Evolutionary conservation across 2,113 vertebrate genomes (phyloP).

Genomic region (Cariama cristata): DNA sequence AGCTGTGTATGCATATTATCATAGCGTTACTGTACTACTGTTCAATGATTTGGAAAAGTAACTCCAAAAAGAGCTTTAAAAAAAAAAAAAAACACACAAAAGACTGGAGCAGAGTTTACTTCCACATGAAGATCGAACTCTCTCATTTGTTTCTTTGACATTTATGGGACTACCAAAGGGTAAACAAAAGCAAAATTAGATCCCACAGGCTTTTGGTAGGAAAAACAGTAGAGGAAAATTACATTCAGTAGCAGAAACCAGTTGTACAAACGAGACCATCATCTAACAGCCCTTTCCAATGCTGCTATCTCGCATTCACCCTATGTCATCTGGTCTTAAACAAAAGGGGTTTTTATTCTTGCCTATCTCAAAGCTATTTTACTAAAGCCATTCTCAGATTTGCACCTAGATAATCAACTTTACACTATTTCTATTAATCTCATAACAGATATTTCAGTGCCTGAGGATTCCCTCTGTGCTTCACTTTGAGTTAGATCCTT

Average conservation of each 20-base stretch:
- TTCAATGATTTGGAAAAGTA: slow-evolving; percentile 49
- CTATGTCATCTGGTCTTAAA: neutral
- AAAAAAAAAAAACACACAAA: neutral
- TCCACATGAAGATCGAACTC: slow-evolving; percentile 23
- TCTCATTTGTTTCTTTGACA: slow-evolving; percentile 47
- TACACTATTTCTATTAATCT: neutral
- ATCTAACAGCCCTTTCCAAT: neutral
- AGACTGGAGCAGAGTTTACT: slow-evolving; percentile 26
- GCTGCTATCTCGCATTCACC: neutral
- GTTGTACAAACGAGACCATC: slow-evolving; percentile 20
- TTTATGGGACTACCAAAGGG: slow-evolving; percentile 56
- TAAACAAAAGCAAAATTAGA: slow-evolving; percentile 63
- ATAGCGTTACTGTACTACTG: neutral
- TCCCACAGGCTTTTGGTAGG: slow-evolving; percentile 35
- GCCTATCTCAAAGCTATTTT: neutral
- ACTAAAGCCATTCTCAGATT: neutral
- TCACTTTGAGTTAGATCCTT: neutral
- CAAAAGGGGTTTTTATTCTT: neutral
- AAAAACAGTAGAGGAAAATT: neutral
- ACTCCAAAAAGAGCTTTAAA: neutral
- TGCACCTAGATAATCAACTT: neutral
- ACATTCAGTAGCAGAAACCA: slow-evolving; percentile 3
- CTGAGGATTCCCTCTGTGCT: neutral
- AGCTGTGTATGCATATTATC: neutral
- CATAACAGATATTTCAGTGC: neutral